phyloP scores from a whole-genome alignment of 2,797 vertebrate species.

The Hylomyscus alleni region DNA sequence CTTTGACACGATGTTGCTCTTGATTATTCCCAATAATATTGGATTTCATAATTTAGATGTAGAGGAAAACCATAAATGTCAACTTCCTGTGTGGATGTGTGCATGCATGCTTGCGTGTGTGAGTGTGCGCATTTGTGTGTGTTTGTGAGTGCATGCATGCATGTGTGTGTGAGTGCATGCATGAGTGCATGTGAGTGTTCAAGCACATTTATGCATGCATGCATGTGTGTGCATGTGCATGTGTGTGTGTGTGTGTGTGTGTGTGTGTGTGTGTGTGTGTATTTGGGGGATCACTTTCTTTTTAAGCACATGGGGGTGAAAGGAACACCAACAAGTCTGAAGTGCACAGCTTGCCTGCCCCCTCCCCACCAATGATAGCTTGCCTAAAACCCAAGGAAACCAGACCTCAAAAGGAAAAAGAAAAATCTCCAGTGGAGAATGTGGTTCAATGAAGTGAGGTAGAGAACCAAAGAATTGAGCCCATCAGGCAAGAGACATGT shows the following conservation, averaged over 20 bases:
- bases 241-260: background rate
- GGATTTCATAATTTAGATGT: background rate
- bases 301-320: background rate
- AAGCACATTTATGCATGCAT: too few species aligned
- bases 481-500: background rate
- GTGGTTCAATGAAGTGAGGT: background rate
- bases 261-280: background rate
- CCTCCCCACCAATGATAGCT: too few species aligned
- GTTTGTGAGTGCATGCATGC: background rate
- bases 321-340: background rate
- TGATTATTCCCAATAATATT: constrained; percentile 16
- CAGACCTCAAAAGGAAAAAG: constrained; percentile 30
- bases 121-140: background rate
- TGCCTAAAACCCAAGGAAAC: background rate
- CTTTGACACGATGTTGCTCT: background rate
- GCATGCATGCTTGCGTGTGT: too few species aligned
- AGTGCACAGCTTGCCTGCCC: background rate
- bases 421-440: background rate
- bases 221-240: background rate
- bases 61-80: background rate
- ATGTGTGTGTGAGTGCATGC: too few species aligned
- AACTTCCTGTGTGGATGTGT: background rate
- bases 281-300: background rate
- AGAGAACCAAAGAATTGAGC: background rate
- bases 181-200: background rate